Evolutionary conservation across 2,888 invertebrate species (phyloP), one percentile per base, ranked within the genome.

Genomic region (Linyphia triangularis): DNA sequence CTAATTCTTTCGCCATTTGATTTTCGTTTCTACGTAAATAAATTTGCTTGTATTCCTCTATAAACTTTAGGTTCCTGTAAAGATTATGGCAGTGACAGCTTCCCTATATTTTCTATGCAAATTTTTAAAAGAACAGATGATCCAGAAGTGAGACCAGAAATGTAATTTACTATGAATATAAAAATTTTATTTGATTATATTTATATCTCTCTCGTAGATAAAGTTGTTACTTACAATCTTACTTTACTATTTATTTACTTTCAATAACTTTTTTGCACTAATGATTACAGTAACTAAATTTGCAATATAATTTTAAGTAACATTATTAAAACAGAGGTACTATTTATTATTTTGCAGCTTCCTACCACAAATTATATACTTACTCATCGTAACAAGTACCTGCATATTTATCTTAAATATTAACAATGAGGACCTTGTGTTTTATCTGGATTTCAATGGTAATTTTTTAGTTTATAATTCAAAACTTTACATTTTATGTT

Each of bases 311-410:
- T 7, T 33, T 33, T 33, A 33, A 6, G 33, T 33, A 33, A 33
- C 33, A 33, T 33, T 9, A 9, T 33, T 33, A 33, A 6, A 33
- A 33, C 33, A 6, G 9, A 33, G 9, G 5, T 33, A 6, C 33
- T 33, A 33, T 33, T 4, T 6, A 6, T n/a, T 51, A 51, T 51
- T 16, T 51, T 51, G 51, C 30, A 85, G 84, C 10, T 33, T 7
- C n/a, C 61, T 85, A 37, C 77, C 69, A 22, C 37, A 57, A 33
- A 16, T 10, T 33, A 28, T 63, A n/a, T 78, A 85, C 33, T 9
- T 78, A 19, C 30, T 85, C 37, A 61, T 77, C 70, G 59, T 78
- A 16, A 78, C 85, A 28, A 85, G 78, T 70, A 78, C 85, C 16
- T 85, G 85, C 26, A 30, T 78, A 26, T 78, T 85, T 16, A 22